Evolutionary conservation across 2,797 vertebrate genomes (phyloP).

Genomic region (Halcyon badia): DNA sequence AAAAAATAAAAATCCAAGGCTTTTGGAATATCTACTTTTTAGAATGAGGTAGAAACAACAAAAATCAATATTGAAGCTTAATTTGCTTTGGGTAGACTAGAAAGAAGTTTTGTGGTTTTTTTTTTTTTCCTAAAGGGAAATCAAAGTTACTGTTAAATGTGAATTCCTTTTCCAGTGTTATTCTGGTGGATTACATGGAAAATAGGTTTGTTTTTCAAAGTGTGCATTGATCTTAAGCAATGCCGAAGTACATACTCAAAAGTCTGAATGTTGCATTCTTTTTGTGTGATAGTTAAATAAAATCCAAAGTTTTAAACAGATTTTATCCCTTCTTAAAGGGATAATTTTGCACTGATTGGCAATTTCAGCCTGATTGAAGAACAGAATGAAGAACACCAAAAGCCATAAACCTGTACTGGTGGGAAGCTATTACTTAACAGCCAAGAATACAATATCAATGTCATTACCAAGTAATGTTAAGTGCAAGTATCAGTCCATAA

Average conservation of each 20-base stretch:
- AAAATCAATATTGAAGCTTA: not conserved
- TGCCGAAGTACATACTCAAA: not conserved
- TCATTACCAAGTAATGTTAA: not conserved
- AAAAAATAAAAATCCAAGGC: not conserved
- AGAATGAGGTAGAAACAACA: not conserved
- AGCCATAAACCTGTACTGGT: rapidly evolving
- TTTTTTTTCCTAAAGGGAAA: not conserved
- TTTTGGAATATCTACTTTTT: not conserved
- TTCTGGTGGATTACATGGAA: not conserved
- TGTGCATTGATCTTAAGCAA: not conserved
- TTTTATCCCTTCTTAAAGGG: not conserved
- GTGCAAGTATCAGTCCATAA: not conserved
- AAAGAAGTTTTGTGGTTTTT: not conserved
- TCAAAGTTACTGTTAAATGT: not conserved
- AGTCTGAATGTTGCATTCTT: not conserved
- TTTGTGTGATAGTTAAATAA: not conserved
- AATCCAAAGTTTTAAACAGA: not conserved
- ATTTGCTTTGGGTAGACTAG: not conserved
- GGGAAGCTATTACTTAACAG: not conserved
- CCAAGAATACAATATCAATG: not conserved
- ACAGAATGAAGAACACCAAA: not conserved
- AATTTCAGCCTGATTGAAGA: not conserved
- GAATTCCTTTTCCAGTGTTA: not conserved
- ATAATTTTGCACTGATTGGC: not conserved
- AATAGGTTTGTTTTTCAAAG: not conserved